Conservation (phyloP, 2,113 vertebrate species). For the Sula dactylatra region DNA sequence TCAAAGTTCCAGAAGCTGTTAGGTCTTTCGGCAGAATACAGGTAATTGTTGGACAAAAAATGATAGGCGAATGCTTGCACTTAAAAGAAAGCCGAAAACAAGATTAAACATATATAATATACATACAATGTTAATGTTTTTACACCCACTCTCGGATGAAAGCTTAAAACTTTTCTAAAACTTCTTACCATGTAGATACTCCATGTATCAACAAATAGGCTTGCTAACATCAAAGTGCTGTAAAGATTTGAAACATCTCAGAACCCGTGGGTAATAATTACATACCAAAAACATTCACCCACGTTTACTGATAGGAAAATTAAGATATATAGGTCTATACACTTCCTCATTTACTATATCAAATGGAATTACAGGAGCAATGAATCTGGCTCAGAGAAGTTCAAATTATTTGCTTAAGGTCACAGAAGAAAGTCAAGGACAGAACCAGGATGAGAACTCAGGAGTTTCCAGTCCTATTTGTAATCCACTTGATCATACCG, state of each 20-base stretch:
- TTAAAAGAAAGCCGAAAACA: conserved; percentile 39
- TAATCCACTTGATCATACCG: neutral
- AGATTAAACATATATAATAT: conserved; percentile 30
- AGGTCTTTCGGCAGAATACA: neutral
- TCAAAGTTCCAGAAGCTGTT: neutral
- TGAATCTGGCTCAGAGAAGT: conserved; percentile 5
- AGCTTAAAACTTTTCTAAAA: neutral
- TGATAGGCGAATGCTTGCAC: neutral
- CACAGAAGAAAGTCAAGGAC: neutral
- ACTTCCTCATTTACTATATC: conserved; percentile 35
- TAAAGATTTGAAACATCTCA: conserved; percentile 23
- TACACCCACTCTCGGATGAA: conserved; percentile 23
- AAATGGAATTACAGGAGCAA: conserved; percentile 16
- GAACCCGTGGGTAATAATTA: conserved; percentile 40
- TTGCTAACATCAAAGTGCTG: conserved; percentile 32
- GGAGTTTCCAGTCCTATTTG: conserved; percentile 19
- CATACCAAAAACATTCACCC: neutral
- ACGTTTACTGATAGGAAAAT: conserved; percentile 32
- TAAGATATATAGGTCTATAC: conserved; percentile 12
- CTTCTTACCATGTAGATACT: neutral
- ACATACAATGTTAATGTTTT: neutral
- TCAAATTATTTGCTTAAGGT: conserved; percentile 36
- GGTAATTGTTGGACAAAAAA: neutral
- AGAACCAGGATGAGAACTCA: neutral
- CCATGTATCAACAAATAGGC: conserved; percentile 17